Conservation (phyloP, 2,797 vertebrate species). For the Acanthiza pusilla region DNA sequence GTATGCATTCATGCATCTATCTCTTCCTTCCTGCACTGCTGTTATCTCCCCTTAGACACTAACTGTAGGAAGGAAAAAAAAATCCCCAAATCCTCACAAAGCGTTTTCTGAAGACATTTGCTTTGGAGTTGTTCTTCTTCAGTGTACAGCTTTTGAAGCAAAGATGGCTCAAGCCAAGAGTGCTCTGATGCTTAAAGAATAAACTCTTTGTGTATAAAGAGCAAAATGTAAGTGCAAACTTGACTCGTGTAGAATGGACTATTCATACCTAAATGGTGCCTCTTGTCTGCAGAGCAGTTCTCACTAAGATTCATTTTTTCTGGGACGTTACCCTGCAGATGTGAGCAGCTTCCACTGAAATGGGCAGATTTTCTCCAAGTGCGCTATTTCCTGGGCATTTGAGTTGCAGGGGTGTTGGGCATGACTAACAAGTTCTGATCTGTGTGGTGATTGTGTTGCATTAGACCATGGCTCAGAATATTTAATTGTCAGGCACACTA, state of each 20-base stretch:
- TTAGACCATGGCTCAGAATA: conserved; percentile 40
- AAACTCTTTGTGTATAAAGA: conserved; percentile 53
- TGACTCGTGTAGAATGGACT: conserved; percentile 44
- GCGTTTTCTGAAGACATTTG: conserved; percentile 38
- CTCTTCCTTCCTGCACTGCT: conserved; percentile 43
- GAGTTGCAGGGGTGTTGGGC: conserved; percentile 7
- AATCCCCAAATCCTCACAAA: conserved; percentile 20
- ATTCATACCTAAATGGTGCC: conserved; percentile 53
- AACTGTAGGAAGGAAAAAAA: conserved; percentile 11
- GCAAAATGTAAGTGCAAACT: conserved; percentile 53
- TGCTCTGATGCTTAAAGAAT: conserved; percentile 55
- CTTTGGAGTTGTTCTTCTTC: conserved; percentile 37
- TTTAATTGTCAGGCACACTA: neutral
- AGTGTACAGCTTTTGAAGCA: conserved; percentile 48
- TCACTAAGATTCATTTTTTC: conserved; percentile 46
- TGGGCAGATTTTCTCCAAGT: conserved; percentile 30
- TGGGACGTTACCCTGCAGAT: conserved; percentile 40
- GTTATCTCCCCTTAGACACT: neutral
- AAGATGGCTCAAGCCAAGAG: conserved; percentile 46
- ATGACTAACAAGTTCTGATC: conserved; percentile 44
- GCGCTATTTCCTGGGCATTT: conserved; percentile 48
- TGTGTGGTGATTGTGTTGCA: conserved; percentile 45
- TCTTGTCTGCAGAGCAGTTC: conserved; percentile 40
- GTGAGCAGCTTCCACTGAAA: conserved; percentile 49
- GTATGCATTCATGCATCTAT: neutral